These are phyloP conservation scores for Sorex maritimensis DNA, from an alignment of 2,797 vertebrate genomes.

Conservation along the genomic window DNA sequence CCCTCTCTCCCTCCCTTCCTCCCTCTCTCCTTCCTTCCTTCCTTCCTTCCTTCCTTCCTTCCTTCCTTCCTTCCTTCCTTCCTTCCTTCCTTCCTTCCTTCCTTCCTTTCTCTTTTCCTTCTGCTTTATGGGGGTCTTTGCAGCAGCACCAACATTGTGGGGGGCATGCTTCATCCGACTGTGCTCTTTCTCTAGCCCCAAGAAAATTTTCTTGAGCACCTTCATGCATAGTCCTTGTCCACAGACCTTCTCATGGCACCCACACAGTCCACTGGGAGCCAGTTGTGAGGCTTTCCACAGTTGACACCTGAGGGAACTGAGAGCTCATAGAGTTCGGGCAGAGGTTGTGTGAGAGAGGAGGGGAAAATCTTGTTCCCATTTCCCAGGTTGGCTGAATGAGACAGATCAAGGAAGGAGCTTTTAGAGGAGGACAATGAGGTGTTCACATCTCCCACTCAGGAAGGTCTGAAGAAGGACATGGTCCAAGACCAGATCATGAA, in stretches of 20 bases:
- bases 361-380: slow-evolving; percentile 23
- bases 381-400: slow-evolving; percentile 11
- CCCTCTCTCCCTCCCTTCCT: no score
- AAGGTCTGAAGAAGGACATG: background rate
- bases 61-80: no score
- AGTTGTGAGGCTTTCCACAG: background rate
- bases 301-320: background rate
- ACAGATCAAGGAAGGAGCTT: background rate
- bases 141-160: no score
- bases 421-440: background rate
- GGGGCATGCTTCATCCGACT: no score
- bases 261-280: background rate
- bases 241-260: rapidly evolving
- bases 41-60: no score
- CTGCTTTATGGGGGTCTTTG: no score
- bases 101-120: no score
- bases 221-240: background rate
- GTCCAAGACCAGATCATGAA: background rate
- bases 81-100: no score
- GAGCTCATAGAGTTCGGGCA: background rate
- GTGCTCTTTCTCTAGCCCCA: no score
- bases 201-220: background rate
- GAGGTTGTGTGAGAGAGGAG: slow-evolving; percentile 4
- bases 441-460: background rate
- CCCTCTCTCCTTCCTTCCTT: no score